Evolutionary conservation across 2,888 invertebrate genomes (phyloP).

Genomic region (Drymonia ruficornis): DNA sequence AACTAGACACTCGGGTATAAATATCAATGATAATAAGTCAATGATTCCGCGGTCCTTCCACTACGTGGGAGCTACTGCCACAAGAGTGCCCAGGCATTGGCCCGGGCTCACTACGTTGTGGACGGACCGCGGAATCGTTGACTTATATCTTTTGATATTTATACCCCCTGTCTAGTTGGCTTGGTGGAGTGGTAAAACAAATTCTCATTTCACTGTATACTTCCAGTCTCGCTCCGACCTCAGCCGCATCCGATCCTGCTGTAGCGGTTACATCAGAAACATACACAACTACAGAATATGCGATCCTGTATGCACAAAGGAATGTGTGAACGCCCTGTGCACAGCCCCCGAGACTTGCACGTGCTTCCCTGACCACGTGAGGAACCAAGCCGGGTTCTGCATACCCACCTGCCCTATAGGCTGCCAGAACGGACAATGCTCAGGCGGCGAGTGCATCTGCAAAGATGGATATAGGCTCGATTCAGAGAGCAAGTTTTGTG

Average conservation of each 20-base stretch:
- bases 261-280: constrained; percentile 88
- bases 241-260: constrained; percentile 88
- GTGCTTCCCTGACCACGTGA: constrained; percentile 86
- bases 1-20: too few species aligned
- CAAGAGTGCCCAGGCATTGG: too few species aligned
- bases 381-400: constrained; percentile 81
- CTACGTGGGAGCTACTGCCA: too few species aligned
- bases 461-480: constrained; percentile 84
- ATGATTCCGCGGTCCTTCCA: too few species aligned
- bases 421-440: constrained; percentile 87
- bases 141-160: too few species aligned
- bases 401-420: constrained; percentile 88
- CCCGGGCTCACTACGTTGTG: too few species aligned
- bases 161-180: too few species aligned
- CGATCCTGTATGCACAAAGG: constrained; percentile 85
- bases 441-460: constrained; percentile 86
- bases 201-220: too few species aligned
- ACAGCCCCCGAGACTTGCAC: constrained; percentile 86
- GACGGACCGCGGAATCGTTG: too few species aligned
- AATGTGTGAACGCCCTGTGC: constrained; percentile 87
- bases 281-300: constrained; percentile 83
- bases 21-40: too few species aligned
- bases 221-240: constrained; percentile 84
- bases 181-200: too few species aligned
- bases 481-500: constrained; percentile 84